Evolutionary conservation across 2,113 vertebrate species (phyloP), one percentile per base, ranked within the genome.

Genomic region (Lepidothrix coronata): DNA sequence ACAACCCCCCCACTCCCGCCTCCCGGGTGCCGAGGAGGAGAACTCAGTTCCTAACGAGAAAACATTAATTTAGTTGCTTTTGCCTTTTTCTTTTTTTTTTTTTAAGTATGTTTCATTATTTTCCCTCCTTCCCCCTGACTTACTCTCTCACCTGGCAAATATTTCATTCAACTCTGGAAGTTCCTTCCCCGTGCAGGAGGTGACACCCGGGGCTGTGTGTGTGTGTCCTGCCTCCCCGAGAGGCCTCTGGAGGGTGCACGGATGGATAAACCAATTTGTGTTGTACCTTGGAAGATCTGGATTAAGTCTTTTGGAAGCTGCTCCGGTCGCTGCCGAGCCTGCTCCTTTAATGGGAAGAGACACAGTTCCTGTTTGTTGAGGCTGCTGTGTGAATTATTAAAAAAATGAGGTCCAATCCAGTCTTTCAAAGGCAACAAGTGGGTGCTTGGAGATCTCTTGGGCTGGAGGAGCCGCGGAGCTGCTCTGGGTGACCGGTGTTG

Each of bases 381-480:
- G 39, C 57, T 90, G 37, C 25, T 21, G 72, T n/a, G 57, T 93
- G 93, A 89, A 96, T 94, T 92, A 89, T 91, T 95, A 77, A 95
- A 96, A 75, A 75, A 81, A 74, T 77, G 84, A 76, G 59, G n/a
- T 68, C 37, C 66, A 37, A 1, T 80, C n/a, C 12, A 48, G 63
- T 4, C 90, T 94, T 87, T 85, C 37, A 71, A 67, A 92, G 86
- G 82, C 93, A 91, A 82, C 94, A 93, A 62, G 94, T 95, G 28
- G 61, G 41, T 85, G 57, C 41, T 55, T 43, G 54, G 68, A 87
- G 63, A 43, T 88, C 52, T 90, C 78, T 59, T 22, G 73, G 79
- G 48, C 90, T 59, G 77, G 75, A 94, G 91, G 71, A 94, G 18
- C 43, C 31, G 12, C 16, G 5, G n/a, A 49, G 80, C 63, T 43